phyloP scores from a whole-genome alignment of 2,797 vertebrate genomes.

The Molothrus ater region DNA sequence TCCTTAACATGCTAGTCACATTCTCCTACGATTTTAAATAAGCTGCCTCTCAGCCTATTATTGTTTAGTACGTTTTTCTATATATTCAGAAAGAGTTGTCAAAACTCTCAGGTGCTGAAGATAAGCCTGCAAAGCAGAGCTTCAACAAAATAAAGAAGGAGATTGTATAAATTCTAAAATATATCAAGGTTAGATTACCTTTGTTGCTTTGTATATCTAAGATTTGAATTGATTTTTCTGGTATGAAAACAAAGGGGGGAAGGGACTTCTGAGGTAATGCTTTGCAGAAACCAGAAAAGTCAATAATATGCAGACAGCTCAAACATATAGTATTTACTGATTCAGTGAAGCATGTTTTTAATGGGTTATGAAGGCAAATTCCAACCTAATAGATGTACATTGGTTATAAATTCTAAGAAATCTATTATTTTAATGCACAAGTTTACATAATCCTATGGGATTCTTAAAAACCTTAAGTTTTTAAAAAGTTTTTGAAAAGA shows the following conservation, averaged over 20 bases:
- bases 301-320: slow-evolving; percentile 57
- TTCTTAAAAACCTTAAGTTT: not conserved
- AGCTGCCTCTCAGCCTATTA: not conserved
- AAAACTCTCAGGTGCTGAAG: slow-evolving; percentile 28
- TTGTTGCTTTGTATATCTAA: slow-evolving; percentile 46
- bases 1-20: slow-evolving; percentile 25
- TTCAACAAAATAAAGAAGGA: slow-evolving; percentile 14
- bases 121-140: slow-evolving; percentile 21
- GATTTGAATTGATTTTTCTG: slow-evolving; percentile 66
- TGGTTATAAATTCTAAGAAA: not conserved
- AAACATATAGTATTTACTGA: slow-evolving; percentile 38
- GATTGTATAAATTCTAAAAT: not conserved
- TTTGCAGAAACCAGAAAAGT: slow-evolving; percentile 50
- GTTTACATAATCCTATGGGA: not conserved
- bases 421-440: not conserved
- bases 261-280: slow-evolving; percentile 30
- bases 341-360: slow-evolving; percentile 6
- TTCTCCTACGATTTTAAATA: not conserved
- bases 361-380: not conserved
- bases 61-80: slow-evolving; percentile 2
- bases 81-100: slow-evolving; percentile 20
- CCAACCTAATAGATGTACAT: not conserved
- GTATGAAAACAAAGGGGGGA: slow-evolving; percentile 48
- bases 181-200: slow-evolving; percentile 36
- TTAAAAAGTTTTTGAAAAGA: not conserved